Conservation (phyloP, 2,888 invertebrate genomes). For the Ptychoptera contaminata region DNA sequence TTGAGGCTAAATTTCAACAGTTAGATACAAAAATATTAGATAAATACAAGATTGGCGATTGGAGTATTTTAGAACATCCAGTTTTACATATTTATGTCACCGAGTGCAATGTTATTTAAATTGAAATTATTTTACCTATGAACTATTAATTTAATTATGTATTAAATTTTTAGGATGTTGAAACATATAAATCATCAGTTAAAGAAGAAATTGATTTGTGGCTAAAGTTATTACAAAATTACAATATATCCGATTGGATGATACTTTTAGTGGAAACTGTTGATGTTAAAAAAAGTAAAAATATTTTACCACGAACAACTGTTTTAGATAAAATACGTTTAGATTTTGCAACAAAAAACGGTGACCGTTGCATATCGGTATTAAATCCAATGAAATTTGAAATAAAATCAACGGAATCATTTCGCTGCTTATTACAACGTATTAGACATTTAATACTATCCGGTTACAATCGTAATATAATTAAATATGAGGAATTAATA, state of each 20-base stretch:
- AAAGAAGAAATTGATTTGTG: constrained; percentile 81
- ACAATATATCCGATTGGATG: constrained; percentile 80
- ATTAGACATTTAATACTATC: constrained; percentile 69
- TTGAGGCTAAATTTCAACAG: constrained; percentile 67
- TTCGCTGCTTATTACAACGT: constrained; percentile 69
- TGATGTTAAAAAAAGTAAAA: constrained; percentile 81
- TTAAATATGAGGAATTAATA: constrained; percentile 79
- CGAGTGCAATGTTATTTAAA: constrained; percentile 67
- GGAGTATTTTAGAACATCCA: constrained; percentile 71
- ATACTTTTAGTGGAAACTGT: constrained; percentile 84
- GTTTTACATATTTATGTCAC: constrained; percentile 92
- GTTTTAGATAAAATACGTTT: constrained; percentile 87
- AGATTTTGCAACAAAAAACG: constrained; percentile 85
- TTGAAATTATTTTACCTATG: too few relatives aligned
- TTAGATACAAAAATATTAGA: constrained; percentile 55
- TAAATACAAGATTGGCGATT: constrained; percentile 50
- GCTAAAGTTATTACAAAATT: constrained; percentile 60
- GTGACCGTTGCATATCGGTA: constrained; percentile 73
- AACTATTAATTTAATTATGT: too few relatives aligned
- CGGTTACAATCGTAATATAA: constrained; percentile 73
- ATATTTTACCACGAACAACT: constrained; percentile 78
- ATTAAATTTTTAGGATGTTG: constrained; percentile 56
- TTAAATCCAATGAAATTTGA: constrained; percentile 84
- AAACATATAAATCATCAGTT: constrained; percentile 73
- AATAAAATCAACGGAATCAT: constrained; percentile 78